Percentiles rank a stretch among this genome's conserved stretches.
These are phyloP conservation scores for Raja brachyura DNA, from an alignment of 2,113 vertebrate genomes.

Conservation along the genomic window DNA sequence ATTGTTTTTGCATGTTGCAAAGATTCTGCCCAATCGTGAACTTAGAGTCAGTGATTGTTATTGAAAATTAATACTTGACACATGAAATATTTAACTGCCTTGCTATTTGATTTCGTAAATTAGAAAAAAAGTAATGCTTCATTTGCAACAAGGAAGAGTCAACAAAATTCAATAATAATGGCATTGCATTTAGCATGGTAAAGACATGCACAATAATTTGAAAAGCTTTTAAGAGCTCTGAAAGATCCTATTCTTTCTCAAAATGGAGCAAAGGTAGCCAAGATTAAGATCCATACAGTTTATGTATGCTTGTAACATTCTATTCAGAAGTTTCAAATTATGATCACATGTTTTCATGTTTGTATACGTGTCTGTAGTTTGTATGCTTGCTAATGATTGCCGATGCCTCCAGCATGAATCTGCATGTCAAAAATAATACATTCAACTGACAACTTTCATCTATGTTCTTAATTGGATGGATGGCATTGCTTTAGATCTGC, in stretches of 20 bases:
- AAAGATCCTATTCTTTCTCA: background rate
- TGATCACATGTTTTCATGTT: background rate
- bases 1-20: slow-evolving; percentile 42
- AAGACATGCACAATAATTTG: background rate
- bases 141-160: background rate
- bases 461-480: background rate
- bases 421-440: background rate
- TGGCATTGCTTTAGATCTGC: background rate
- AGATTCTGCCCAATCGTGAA: background rate
- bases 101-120: background rate
- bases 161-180: background rate
- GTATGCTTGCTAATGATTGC: background rate
- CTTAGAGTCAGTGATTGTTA: too few relatives aligned
- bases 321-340: background rate
- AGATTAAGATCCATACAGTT: background rate
- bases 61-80: background rate
- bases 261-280: background rate
- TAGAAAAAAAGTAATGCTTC: background rate
- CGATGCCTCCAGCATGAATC: background rate
- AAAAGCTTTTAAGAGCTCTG: background rate
- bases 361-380: background rate
- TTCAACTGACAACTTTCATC: background rate
- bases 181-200: background rate
- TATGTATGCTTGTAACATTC: too few relatives aligned
- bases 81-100: background rate